Conservation (phyloP, 2,888 invertebrate species). For the Shargacucullia verbasci region DNA sequence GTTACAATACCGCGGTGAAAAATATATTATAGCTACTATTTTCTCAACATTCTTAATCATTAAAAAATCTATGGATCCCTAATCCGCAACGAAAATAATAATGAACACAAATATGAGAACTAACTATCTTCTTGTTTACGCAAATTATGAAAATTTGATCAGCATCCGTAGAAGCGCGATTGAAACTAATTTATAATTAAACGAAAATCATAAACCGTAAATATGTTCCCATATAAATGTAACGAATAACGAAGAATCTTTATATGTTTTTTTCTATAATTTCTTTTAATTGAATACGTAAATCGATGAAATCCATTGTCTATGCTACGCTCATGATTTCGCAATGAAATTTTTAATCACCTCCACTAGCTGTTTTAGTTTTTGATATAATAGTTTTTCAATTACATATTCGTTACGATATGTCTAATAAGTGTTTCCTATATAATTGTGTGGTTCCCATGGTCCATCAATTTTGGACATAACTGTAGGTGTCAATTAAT, state of each 20-base stretch:
- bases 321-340: slow-evolving; percentile 54
- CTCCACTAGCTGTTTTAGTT: slow-evolving; percentile 35
- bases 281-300: slow-evolving; percentile 36
- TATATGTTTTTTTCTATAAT: slow-evolving; percentile 24
- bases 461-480: slow-evolving; percentile 25
- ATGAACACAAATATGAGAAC: slow-evolving; percentile 25
- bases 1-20: no score
- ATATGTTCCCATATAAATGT: slow-evolving; percentile 30
- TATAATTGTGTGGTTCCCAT: slow-evolving; percentile 45
- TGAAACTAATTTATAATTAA: slow-evolving; percentile 52
- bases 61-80: background rate
- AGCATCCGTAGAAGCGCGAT: slow-evolving; percentile 17
- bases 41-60: no score
- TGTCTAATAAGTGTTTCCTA: slow-evolving; percentile 44
- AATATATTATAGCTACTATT: no score
- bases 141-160: slow-evolving; percentile 34
- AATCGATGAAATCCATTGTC: slow-evolving; percentile 53
- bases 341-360: slow-evolving; percentile 58
- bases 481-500: slow-evolving; percentile 23
- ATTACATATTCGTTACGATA: slow-evolving; percentile 61
- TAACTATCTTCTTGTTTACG: slow-evolving; percentile 33
- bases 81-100: slow-evolving; percentile 10
- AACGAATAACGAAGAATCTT: slow-evolving; percentile 27
- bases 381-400: slow-evolving; percentile 46
- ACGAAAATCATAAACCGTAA: slow-evolving; percentile 51